Percentiles rank a stretch among this genome's conserved stretches.
phyloP scores from a whole-genome alignment of 2,797 vertebrate genomes.

The Pachyuromys duprasi region DNA sequence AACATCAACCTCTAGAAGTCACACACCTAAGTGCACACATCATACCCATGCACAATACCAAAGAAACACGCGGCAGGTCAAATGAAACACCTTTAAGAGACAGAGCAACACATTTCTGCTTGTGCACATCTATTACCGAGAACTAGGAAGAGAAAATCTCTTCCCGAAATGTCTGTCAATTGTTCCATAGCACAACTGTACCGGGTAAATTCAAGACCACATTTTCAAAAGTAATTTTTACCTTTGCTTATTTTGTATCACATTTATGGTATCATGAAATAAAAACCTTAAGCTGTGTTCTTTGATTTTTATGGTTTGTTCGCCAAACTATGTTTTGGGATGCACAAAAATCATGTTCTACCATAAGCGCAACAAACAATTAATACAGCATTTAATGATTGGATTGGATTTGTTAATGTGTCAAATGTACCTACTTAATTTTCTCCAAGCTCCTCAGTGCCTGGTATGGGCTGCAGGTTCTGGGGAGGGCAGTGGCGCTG shows the following conservation, averaged over 20 bases:
- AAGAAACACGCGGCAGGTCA: neutral
- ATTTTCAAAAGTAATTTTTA: slow-evolving; percentile 51
- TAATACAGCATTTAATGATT: neutral
- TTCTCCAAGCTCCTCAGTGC: neutral
- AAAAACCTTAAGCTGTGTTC: neutral
- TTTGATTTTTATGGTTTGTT: slow-evolving; percentile 1
- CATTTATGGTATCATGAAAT: slow-evolving; percentile 12
- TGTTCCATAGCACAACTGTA: neutral
- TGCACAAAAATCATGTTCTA: neutral
- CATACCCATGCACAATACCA: neutral
- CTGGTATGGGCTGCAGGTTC: neutral
- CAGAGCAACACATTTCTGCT: slow-evolving; percentile 14
- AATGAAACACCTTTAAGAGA: neutral
- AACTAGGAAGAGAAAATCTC: neutral
- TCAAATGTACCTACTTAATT: neutral
- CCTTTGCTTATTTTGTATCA: slow-evolving; percentile 16
- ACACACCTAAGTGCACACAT: neutral
- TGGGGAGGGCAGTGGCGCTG: neutral
- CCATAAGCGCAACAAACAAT: neutral
- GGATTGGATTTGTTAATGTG: neutral
- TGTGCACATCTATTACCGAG: slow-evolving; percentile 31
- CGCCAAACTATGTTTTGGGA: neutral
- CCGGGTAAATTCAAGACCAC: neutral
- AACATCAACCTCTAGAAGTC: neutral
- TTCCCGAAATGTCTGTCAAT: slow-evolving; percentile 6